A percentile compares a stretch with the other conserved stretches of the same genome.
Evolutionary conservation across 2,888 invertebrate genomes (phyloP).

Genomic region (Hyposoter dolosus): DNA sequence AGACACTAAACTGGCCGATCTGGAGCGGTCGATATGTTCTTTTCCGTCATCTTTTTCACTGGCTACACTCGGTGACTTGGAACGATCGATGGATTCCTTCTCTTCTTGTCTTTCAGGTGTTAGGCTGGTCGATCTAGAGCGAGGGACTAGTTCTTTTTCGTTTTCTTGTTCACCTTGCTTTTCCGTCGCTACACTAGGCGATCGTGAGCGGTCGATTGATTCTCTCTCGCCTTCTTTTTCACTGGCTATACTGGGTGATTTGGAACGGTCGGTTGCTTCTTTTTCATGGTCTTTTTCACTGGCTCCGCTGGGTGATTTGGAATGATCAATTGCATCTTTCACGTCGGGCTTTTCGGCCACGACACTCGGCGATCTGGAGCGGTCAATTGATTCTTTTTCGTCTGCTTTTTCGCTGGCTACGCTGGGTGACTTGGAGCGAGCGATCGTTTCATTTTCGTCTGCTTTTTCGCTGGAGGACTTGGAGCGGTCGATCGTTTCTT

Average conservation of each 20-base stretch:
- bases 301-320: conserved; percentile 51
- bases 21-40: background rate
- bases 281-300: conserved; percentile 38
- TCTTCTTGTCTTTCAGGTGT: conserved; percentile 18
- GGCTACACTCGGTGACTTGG: conserved; percentile 48
- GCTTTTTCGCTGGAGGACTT: conserved; percentile 33
- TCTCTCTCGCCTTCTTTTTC: conserved; percentile 7
- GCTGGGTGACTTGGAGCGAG: conserved; percentile 58
- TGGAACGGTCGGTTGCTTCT: conserved; percentile 27
- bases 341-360: conserved; percentile 26
- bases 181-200: conserved; percentile 39
- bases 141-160: background rate
- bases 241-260: conserved; percentile 49
- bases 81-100: background rate
- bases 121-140: conserved; percentile 50
- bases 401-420: conserved; percentile 12
- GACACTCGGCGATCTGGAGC: conserved; percentile 64
- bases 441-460: conserved; percentile 48
- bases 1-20: background rate
- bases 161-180: conserved; percentile 42
- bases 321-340: conserved; percentile 13
- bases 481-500: background rate
- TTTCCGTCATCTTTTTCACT: conserved; percentile 13
- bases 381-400: background rate
- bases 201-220: conserved; percentile 17